Conservation (phyloP, 2,888 invertebrate species). For the Anthrax anthrax region DNA sequence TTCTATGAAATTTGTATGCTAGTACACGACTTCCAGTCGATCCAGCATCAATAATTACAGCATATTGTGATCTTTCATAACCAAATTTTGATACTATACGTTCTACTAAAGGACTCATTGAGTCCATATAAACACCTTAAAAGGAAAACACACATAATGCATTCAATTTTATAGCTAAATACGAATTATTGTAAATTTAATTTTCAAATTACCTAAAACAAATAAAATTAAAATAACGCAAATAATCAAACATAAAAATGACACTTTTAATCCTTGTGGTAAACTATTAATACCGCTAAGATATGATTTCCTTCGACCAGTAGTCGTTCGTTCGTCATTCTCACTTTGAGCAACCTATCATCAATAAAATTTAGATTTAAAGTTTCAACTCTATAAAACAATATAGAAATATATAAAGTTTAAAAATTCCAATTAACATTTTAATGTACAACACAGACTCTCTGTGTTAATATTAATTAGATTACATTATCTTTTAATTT, state of each 20-base stretch:
- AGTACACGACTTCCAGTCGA: constrained; percentile 81
- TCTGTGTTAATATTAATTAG: no score
- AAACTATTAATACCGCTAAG: constrained; percentile 11
- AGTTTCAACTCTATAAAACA: no score
- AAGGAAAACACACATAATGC: background rate
- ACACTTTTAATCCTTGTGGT: constrained; percentile 28
- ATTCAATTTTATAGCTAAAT: no score
- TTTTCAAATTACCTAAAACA: constrained; percentile 31
- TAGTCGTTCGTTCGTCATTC: constrained; percentile 10
- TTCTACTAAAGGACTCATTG: constrained; percentile 43
- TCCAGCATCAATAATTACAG: constrained; percentile 86
- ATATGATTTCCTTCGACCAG: constrained; percentile 19
- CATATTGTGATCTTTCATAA: constrained; percentile 56
- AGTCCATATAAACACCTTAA: constrained; percentile 29
- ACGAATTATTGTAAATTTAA: no score
- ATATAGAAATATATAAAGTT: no score
- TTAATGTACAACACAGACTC: no score
- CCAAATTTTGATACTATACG: constrained; percentile 59
- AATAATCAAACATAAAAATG: constrained; percentile 29
- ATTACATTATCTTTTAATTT: no score
- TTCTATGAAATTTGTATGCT: constrained; percentile 70
- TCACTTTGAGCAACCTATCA: constrained; percentile 17
- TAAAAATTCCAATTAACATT: no score
- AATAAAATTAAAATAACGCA: constrained; percentile 27
- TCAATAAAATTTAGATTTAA: no score